These are phyloP conservation scores for Cercopithecus mona DNA, from an alignment of 2,113 vertebrate species.

Conservation along the genomic window DNA sequence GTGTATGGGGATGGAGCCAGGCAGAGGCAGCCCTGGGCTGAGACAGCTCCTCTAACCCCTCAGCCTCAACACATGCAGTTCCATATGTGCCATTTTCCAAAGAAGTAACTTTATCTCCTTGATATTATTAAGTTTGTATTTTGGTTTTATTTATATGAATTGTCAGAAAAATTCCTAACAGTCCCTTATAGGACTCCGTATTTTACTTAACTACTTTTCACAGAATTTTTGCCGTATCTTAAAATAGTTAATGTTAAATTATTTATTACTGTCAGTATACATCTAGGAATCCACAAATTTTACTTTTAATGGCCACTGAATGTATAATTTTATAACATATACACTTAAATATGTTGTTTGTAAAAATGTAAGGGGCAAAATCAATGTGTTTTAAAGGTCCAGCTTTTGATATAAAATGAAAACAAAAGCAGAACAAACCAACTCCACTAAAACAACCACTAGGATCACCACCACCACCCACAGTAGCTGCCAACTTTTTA, in stretches of 20 bases:
- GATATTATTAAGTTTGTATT: neutral
- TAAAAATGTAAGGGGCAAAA: neutral
- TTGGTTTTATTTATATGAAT: neutral
- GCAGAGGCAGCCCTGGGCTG: neutral
- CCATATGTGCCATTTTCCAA: neutral
- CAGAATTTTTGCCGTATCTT: neutral
- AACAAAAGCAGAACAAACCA: neutral
- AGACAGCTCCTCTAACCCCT: neutral
- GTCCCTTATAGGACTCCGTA: neutral
- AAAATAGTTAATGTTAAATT: neutral
- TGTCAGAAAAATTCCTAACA: neutral
- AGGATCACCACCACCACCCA: neutral
- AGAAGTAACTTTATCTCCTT: neutral
- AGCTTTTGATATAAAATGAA: slow-evolving; percentile 17
- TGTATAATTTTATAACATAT: neutral
- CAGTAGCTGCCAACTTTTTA: neutral
- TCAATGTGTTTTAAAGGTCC: neutral
- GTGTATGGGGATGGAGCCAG: neutral
- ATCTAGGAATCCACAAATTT: neutral
- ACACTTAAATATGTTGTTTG: neutral
- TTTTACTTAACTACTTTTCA: slow-evolving; percentile 3
- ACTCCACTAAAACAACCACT: neutral
- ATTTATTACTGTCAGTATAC: neutral
- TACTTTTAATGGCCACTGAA: neutral
- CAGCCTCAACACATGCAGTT: neutral